Conservation (phyloP, 2,888 invertebrate genomes). For the Drosophila subquinaria region DNA sequence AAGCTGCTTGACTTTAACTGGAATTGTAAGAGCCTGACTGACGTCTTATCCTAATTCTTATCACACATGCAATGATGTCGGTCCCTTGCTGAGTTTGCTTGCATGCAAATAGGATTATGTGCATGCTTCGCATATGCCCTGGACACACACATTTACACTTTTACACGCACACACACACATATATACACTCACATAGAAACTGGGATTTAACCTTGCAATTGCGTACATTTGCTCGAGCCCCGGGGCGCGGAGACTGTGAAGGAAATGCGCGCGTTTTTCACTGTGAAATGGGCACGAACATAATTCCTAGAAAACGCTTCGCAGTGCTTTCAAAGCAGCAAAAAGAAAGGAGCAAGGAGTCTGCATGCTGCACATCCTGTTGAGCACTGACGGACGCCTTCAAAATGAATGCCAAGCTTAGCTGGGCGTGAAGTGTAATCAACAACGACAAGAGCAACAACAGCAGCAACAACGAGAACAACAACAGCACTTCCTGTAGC, state of each 20-base stretch:
- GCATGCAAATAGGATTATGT: slow-evolving; percentile 80
- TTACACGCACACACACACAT: slow-evolving; percentile 2
- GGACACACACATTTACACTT: slow-evolving; percentile 3
- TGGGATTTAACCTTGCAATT: slow-evolving; percentile 43
- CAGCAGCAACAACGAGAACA: not conserved
- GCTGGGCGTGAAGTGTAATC: slow-evolving; percentile 78
- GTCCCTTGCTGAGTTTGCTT: slow-evolving; percentile 39
- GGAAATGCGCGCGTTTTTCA: slow-evolving; percentile 22
- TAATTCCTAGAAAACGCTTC: slow-evolving; percentile 60
- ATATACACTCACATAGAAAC: not conserved
- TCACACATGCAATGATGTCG: slow-evolving; percentile 63
- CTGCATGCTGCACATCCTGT: slow-evolving; percentile 58
- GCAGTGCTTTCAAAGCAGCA: slow-evolving; percentile 38
- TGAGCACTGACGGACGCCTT: slow-evolving; percentile 51
- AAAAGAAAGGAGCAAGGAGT: slow-evolving; percentile 4
- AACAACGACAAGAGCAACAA: slow-evolving; percentile 56
- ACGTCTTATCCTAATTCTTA: slow-evolving; percentile 64
- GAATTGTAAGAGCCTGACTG: slow-evolving; percentile 40
- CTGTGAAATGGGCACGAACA: slow-evolving; percentile 67
- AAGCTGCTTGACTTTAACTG: slow-evolving; percentile 51
- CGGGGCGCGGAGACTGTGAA: not conserved
- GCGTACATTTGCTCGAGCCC: slow-evolving; percentile 18
- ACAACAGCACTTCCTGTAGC: slow-evolving; percentile 46
- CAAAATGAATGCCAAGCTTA: slow-evolving; percentile 65
- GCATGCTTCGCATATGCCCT: slow-evolving; percentile 54